Evolutionary conservation across 1,140 invertebrate species (phyloP).

Genomic region (Orchestia grillus): DNA sequence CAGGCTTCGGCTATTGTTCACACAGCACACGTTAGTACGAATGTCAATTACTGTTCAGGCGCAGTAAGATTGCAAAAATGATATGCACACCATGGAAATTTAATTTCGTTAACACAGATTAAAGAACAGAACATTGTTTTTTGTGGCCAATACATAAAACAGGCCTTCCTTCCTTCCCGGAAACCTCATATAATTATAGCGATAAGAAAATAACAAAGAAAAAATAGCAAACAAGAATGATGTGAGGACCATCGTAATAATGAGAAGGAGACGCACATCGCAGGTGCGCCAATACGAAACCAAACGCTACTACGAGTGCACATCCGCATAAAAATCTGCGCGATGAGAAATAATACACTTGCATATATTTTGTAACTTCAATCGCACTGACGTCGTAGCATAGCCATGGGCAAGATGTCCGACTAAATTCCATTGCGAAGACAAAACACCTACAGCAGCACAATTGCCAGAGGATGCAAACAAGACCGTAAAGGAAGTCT

Average conservation of each 20-base stretch:
- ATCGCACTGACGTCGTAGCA: too few relatives aligned
- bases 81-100: not conserved
- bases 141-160: not conserved
- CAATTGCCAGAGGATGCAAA: too few relatives aligned
- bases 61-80: not conserved
- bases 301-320: not conserved
- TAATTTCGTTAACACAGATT: not conserved
- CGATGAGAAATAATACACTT: too few relatives aligned
- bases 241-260: not conserved
- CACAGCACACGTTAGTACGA: not conserved
- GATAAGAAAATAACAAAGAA: not conserved
- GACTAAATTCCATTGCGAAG: too few relatives aligned
- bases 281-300: not conserved
- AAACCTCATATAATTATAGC: not conserved
- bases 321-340: too few relatives aligned
- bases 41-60: not conserved
- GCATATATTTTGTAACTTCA: too few relatives aligned
- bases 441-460: too few relatives aligned
- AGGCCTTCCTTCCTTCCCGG: not conserved
- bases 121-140: too few relatives aligned
- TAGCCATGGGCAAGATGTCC: too few relatives aligned
- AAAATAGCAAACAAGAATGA: too few relatives aligned
- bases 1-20: not conserved
- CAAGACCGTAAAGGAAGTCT: too few relatives aligned
- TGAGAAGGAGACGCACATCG: not conserved